phyloP scores from a whole-genome alignment of 2,888 invertebrate species.

The Spisula solida region DNA sequence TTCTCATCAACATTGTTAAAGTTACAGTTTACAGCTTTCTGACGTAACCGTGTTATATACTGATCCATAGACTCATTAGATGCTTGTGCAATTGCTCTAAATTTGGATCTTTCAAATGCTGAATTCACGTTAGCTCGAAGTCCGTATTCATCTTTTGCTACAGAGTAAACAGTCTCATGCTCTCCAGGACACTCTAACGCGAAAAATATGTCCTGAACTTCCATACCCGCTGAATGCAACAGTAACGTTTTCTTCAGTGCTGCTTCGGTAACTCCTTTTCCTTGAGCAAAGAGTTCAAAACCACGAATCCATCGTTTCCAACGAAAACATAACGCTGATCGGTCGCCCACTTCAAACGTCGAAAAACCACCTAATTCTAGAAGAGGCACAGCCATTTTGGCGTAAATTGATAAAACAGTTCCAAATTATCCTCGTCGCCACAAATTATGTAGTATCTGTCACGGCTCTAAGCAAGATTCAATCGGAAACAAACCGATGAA shows the following conservation, averaged over 20 bases:
- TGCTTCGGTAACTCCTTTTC: constrained; percentile 45
- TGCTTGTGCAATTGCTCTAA: constrained; percentile 50
- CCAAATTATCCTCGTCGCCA: too few species aligned
- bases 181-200: too few species aligned
- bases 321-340: too few species aligned
- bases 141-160: too few species aligned
- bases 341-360: too few species aligned
- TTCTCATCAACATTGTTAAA: constrained; percentile 52
- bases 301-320: constrained; percentile 60
- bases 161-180: too few species aligned
- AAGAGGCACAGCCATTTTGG: too few species aligned
- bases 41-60: constrained; percentile 52
- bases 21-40: constrained; percentile 53
- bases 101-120: constrained; percentile 58
- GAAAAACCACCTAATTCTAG: too few species aligned
- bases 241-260: constrained; percentile 56
- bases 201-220: constrained; percentile 47
- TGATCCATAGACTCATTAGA: constrained; percentile 50
- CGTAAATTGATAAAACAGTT: too few species aligned
- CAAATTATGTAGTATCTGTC: too few species aligned
- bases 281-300: constrained; percentile 57
- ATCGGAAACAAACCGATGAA: too few species aligned
- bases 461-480: too few species aligned
- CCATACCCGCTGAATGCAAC: constrained; percentile 63
- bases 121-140: constrained; percentile 52